Evolutionary conservation across 2,888 invertebrate species (phyloP).

Genomic region (Heteromyza rotundicornis): DNA sequence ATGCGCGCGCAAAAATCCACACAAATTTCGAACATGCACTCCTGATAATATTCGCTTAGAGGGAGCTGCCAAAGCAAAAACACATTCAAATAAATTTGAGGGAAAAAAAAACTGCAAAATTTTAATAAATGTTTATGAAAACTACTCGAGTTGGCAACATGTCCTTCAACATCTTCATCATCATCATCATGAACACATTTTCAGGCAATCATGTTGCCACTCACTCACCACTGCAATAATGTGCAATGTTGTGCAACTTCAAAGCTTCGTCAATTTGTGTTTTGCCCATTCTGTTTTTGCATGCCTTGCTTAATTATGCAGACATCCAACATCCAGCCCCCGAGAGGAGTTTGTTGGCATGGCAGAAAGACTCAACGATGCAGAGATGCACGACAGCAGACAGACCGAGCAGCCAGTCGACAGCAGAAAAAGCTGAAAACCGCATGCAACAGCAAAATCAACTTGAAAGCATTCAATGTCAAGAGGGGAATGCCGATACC

Average conservation of each 20-base stretch:
- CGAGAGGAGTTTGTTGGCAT: too few species aligned
- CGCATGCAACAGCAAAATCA: background rate
- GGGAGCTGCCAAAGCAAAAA: background rate
- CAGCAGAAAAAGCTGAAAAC: background rate
- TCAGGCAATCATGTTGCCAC: too few species aligned
- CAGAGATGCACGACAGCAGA: background rate
- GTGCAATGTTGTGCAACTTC: background rate
- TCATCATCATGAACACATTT: too few species aligned
- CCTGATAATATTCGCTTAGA: background rate
- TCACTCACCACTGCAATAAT: too few species aligned
- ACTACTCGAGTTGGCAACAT: too few species aligned
- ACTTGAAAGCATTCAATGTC: background rate
- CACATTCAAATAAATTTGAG: too few species aligned
- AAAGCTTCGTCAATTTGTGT: background rate
- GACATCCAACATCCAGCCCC: background rate
- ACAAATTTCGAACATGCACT: background rate
- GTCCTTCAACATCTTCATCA: too few species aligned
- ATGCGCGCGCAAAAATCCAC: conserved; percentile 1
- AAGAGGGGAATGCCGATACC: too few species aligned
- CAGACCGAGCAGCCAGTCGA: background rate
- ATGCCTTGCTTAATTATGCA: background rate
- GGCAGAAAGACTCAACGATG: too few species aligned
- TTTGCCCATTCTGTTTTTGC: background rate
- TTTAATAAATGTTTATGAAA: too few species aligned
- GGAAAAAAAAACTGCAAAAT: too few species aligned